Percentiles rank a stretch among this genome's conserved stretches.
Evolutionary conservation across 2,888 invertebrate genomes (phyloP).

Genomic region (Philereme vetulata): DNA sequence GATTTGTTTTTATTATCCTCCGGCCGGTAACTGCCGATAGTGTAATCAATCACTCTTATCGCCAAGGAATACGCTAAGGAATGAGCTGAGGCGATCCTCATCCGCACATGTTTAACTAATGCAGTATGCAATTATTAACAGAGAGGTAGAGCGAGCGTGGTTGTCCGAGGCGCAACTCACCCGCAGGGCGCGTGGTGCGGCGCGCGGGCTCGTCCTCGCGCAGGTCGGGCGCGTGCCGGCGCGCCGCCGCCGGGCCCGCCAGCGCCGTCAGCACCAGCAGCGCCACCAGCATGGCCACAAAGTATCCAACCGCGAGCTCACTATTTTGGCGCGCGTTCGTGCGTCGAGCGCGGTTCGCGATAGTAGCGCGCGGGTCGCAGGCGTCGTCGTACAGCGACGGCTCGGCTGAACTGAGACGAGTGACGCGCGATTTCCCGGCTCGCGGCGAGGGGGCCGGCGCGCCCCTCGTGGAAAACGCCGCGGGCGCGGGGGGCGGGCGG

Average conservation of each 20-base stretch:
- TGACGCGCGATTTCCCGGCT: constrained; percentile 78
- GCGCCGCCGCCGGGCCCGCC: constrained; percentile 60
- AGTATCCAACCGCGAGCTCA: constrained; percentile 71
- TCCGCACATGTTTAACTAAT: constrained; percentile 13
- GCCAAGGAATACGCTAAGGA: constrained; percentile 3
- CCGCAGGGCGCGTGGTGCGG: constrained; percentile 86
- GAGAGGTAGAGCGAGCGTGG: constrained; percentile 51
- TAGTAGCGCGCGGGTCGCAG: constrained; percentile 61
- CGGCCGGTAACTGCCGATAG: constrained; percentile 65
- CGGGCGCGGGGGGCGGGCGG: constrained; percentile 71
- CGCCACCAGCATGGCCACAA: constrained; percentile 72
- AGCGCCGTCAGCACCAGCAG: constrained; percentile 68
- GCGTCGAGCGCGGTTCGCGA: constrained; percentile 61
- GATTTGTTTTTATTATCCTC: constrained; percentile 78
- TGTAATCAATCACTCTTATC: constrained; percentile 53
- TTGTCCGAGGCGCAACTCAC: constrained; percentile 73
- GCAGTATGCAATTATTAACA: constrained; percentile 68
- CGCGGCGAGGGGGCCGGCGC: constrained; percentile 73
- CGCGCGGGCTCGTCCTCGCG: constrained; percentile 87
- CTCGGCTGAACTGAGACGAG: constrained; percentile 77
- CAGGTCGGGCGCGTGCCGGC: constrained; percentile 86
- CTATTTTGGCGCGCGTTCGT: constrained; percentile 73
- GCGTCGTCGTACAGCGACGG: constrained; percentile 77
- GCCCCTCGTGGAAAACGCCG: constrained; percentile 79
- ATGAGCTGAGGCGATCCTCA: constrained; percentile 17